These are phyloP conservation scores for Brachypalpus laphriformis DNA, from an alignment of 2,888 invertebrate genomes.

Conservation along the genomic window DNA sequence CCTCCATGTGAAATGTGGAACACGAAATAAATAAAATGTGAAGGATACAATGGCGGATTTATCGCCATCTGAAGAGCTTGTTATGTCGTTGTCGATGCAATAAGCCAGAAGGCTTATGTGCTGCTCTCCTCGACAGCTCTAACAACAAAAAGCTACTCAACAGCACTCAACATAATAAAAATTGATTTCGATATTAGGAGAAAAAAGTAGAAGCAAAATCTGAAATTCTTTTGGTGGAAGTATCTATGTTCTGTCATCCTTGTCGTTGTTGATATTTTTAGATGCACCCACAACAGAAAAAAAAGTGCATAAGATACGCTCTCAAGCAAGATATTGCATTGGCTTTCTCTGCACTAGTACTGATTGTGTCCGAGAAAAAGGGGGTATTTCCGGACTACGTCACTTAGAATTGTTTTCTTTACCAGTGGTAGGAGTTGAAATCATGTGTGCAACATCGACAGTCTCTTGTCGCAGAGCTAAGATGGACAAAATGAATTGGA, in stretches of 20 bases:
- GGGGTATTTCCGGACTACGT: slow-evolving; percentile 18
- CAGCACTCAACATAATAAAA: slow-evolving; percentile 70
- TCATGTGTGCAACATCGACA: background rate
- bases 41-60: slow-evolving; percentile 62
- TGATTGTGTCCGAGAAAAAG: slow-evolving; percentile 20
- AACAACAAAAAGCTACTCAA: slow-evolving; percentile 54
- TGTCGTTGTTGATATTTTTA: slow-evolving; percentile 26
- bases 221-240: slow-evolving; percentile 30
- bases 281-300: slow-evolving; percentile 27
- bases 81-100: slow-evolving; percentile 60
- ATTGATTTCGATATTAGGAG: slow-evolving; percentile 52
- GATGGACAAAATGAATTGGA: slow-evolving; percentile 16
- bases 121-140: slow-evolving; percentile 39
- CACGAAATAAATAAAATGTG: slow-evolving; percentile 41
- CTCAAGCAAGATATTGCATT: slow-evolving; percentile 10
- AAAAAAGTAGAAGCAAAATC: slow-evolving; percentile 23
- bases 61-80: slow-evolving; percentile 64
- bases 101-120: slow-evolving; percentile 64
- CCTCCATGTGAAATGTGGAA: slow-evolving; percentile 45
- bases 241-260: slow-evolving; percentile 33
- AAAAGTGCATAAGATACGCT: background rate
- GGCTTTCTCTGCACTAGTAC: background rate
- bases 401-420: slow-evolving; percentile 23
- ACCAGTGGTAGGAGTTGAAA: background rate
- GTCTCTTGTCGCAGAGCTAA: background rate